phyloP scores from a whole-genome alignment of 2,797 vertebrate species.

The Cyprinodon diabolis region DNA sequence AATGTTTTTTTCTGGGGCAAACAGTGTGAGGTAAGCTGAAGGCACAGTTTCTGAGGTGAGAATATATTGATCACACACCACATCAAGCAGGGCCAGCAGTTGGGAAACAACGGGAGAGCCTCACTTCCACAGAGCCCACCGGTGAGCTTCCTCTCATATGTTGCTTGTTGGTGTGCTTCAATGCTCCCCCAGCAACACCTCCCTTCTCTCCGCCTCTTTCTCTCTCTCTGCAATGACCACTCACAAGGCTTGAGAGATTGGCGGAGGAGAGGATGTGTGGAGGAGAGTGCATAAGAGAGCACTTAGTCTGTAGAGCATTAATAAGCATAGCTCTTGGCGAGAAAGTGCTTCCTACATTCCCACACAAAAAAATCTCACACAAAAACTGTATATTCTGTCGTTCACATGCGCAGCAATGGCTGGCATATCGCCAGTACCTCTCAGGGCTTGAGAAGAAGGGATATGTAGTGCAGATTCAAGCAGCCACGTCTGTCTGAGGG shows the following conservation, averaged over 20 bases:
- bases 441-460: conserved; percentile 73
- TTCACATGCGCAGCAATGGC: conserved; percentile 60
- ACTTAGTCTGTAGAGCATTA: conserved; percentile 77
- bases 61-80: conserved; percentile 64
- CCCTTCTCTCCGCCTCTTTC: conserved; percentile 8
- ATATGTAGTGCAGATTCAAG: conserved; percentile 70
- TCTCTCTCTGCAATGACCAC: conserved; percentile 57
- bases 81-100: conserved; percentile 68
- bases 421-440: conserved; percentile 67
- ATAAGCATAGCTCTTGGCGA: conserved; percentile 76
- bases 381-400: conserved; percentile 43
- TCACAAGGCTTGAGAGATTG: conserved; percentile 51
- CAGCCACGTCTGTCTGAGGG: conserved; percentile 68
- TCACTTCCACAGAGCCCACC: conserved; percentile 44
- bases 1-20: conserved; percentile 30
- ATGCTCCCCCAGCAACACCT: conserved; percentile 27
- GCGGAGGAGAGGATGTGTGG: conserved; percentile 51
- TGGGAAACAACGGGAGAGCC: conserved; percentile 60
- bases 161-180: conserved; percentile 47
- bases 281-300: conserved; percentile 60
- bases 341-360: conserved; percentile 68
- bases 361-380: conserved; percentile 58
- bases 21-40: conserved; percentile 33
- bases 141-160: conserved; percentile 62
- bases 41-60: conserved; percentile 41